phyloP scores from a whole-genome alignment of 2,797 vertebrate species.

The Gallinago solitaria region DNA sequence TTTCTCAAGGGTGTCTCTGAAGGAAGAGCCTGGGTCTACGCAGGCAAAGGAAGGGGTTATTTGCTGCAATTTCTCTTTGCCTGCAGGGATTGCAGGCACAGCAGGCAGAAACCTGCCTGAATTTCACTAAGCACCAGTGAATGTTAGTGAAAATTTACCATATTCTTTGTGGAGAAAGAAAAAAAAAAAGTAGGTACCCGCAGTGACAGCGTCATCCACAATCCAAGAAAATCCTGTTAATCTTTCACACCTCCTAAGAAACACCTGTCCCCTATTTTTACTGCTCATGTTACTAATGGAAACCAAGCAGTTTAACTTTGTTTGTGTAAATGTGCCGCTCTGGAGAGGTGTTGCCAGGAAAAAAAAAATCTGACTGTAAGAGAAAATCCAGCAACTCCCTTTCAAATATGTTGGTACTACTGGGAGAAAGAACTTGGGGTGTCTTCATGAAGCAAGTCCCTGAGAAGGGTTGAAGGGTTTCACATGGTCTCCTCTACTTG shows the following conservation, averaged over 20 bases:
- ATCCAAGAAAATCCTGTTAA: conserved; percentile 62
- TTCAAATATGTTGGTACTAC: background rate
- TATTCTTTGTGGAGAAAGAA: background rate
- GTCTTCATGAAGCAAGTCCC: background rate
- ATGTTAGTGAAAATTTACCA: background rate
- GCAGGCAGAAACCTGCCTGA: conserved; percentile 35
- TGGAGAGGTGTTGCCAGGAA: background rate
- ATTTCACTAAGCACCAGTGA: background rate
- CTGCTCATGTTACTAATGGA: conserved; percentile 48
- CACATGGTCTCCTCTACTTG: background rate
- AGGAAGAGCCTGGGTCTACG: background rate
- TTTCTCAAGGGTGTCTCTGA: background rate
- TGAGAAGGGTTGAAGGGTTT: background rate
- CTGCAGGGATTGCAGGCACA: background rate
- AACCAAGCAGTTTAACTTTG: conserved; percentile 55
- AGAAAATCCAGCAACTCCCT: background rate
- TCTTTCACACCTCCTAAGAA: conserved; percentile 65
- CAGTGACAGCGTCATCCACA: conserved; percentile 18
- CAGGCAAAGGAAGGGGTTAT: background rate
- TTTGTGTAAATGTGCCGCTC: conserved; percentile 25
- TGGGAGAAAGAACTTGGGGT: background rate
- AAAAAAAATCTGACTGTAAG: background rate
- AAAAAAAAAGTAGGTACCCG: background rate
- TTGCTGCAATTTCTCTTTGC: conserved; percentile 14
- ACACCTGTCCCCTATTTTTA: conserved; percentile 64